These are phyloP conservation scores for Clepsis dumicolana DNA, from an alignment of 2,888 invertebrate genomes.

Conservation along the genomic window DNA sequence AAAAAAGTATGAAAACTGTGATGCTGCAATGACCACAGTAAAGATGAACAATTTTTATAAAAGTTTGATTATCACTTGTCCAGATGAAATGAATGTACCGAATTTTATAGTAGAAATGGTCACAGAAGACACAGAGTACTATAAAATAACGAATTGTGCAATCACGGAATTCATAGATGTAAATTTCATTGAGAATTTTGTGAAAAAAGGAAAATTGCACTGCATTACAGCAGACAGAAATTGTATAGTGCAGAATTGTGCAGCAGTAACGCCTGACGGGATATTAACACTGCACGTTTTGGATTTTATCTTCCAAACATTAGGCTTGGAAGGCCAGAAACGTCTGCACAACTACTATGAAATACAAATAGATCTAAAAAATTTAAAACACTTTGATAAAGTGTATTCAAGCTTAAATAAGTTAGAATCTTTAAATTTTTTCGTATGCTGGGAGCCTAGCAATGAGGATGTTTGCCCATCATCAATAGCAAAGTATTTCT, in stretches of 20 bases:
- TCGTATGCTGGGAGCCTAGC: slow-evolving; percentile 70
- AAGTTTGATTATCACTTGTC: slow-evolving; percentile 72
- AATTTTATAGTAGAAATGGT: slow-evolving; percentile 61
- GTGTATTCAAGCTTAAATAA: slow-evolving; percentile 58
- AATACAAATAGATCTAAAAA: slow-evolving; percentile 66
- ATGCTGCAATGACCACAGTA: slow-evolving; percentile 56
- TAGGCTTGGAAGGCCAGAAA: slow-evolving; percentile 75
- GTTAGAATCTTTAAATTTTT: slow-evolving; percentile 65
- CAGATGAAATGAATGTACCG: slow-evolving; percentile 71
- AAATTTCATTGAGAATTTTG: slow-evolving; percentile 70
- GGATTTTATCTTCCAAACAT: slow-evolving; percentile 71
- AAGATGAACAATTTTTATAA: slow-evolving; percentile 71
- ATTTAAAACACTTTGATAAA: slow-evolving; percentile 56
- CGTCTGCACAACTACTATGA: slow-evolving; percentile 68
- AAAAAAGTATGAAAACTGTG: slow-evolving; percentile 57
- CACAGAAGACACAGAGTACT: slow-evolving; percentile 72
- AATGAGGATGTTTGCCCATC: slow-evolving; percentile 72
- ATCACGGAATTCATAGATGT: slow-evolving; percentile 67
- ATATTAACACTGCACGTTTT: slow-evolving; percentile 65
- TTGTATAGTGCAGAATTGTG: slow-evolving; percentile 72
- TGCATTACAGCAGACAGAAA: slow-evolving; percentile 66
- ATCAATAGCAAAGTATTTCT: slow-evolving; percentile 77
- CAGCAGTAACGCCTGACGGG: slow-evolving; percentile 73
- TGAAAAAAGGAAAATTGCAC: slow-evolving; percentile 67
- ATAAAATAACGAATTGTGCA: slow-evolving; percentile 63